Evolutionary conservation across 2,797 vertebrate genomes (phyloP).

Genomic region (Malurus leucopterus): DNA sequence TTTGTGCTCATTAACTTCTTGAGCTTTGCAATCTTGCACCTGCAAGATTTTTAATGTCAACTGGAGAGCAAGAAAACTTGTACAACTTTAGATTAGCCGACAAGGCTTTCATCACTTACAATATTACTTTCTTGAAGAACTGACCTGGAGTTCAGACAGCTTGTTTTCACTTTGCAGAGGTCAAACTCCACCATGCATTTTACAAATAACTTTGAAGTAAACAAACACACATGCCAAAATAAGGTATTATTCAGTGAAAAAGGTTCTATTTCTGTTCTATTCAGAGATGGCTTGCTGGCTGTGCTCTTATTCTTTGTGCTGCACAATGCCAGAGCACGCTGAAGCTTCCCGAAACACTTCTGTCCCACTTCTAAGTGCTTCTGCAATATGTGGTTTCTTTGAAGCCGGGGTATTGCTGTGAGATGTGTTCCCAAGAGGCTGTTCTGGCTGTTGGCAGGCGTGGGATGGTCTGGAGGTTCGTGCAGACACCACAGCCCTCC

Average conservation of each 20-base stretch:
- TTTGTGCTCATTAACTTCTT: conserved; percentile 61
- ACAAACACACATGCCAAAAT: conserved; percentile 55
- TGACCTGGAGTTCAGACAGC: conserved; percentile 49
- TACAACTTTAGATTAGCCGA: conserved; percentile 55
- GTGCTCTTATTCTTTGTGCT: conserved; percentile 29
- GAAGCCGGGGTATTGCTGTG: neutral
- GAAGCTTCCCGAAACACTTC: conserved; percentile 46
- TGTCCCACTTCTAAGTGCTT: conserved; percentile 30
- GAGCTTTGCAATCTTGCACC: conserved; percentile 67
- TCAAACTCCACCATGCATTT: conserved; percentile 30
- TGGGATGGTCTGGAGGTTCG: neutral
- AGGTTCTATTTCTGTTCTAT: conserved; percentile 59
- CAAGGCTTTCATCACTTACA: conserved; percentile 65
- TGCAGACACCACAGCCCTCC: neutral
- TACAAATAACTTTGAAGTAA: conserved; percentile 64
- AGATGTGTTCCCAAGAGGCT: neutral
- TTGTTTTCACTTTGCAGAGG: conserved; percentile 32
- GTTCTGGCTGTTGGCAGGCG: neutral
- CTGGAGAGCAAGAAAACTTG: conserved; percentile 50
- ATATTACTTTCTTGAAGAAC: conserved; percentile 56
- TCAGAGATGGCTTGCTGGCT: conserved; percentile 39
- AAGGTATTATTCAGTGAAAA: conserved; percentile 50
- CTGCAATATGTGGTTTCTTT: neutral
- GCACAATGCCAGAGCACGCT: conserved; percentile 30
- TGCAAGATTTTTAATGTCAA: conserved; percentile 59